These are phyloP conservation scores for Todus mexicanus DNA, from an alignment of 2,797 vertebrate species.

Conservation along the genomic window DNA sequence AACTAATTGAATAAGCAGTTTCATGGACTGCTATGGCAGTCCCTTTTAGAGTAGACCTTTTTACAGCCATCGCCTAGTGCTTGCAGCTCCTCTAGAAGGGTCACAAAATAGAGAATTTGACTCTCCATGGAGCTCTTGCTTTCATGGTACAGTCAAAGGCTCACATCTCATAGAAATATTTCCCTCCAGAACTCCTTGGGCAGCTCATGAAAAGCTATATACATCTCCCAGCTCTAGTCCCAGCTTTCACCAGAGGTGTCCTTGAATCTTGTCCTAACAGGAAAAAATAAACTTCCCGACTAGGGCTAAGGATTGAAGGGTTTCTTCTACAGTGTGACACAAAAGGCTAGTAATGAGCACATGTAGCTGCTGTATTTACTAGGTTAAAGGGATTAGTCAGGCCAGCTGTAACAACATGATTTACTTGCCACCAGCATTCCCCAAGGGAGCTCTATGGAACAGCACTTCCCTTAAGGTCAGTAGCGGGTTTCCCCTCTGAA, in stretches of 20 bases:
- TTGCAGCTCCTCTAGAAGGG: neutral
- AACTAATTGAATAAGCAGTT: neutral
- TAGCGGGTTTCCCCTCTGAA: neutral
- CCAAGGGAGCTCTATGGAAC: neutral
- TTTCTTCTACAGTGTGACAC: neutral
- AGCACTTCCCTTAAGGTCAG: neutral
- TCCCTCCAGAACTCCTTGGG: neutral
- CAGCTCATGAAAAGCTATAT: neutral
- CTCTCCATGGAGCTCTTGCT: neutral
- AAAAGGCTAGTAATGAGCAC: constrained; percentile 43
- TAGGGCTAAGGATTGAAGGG: neutral
- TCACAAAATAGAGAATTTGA: neutral
- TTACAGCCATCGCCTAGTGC: neutral
- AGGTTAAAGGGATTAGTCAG: constrained; percentile 36
- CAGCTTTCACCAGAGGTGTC: neutral
- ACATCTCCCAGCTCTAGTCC: neutral
- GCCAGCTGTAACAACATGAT: constrained; percentile 42
- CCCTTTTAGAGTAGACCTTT: no score
- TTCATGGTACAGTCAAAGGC: neutral
- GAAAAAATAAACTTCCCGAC: constrained; percentile 52
- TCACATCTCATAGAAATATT: neutral
- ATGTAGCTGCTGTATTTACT: neutral
- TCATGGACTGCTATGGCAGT: neutral
- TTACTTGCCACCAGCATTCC: constrained; percentile 8
- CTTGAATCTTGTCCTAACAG: constrained; percentile 13